Base-by-base conservation (phyloP, 2,113 vertebrate genomes). In the Gila orcuttii region DNA sequence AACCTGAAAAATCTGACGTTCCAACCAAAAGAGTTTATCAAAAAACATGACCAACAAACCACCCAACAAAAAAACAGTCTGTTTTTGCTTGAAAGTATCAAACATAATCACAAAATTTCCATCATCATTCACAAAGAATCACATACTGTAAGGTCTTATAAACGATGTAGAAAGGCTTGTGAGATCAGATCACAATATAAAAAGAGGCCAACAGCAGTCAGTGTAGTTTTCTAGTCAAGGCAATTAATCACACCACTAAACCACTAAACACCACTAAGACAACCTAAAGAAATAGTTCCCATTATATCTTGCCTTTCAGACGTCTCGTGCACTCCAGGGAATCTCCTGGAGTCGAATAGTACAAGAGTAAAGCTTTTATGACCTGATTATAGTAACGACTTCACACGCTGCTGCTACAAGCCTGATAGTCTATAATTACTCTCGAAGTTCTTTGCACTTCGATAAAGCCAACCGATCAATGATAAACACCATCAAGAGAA, bases 401-500 rank as follows among this genome's bases (percentile, higher is more conserved):
- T 77, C 47, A 55, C 19, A 36, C 12, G 0, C n/a, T 15, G 31
- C 21, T 17, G 36, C 13, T 10, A 36, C 69, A 39, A 73, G 69
- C 33, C 19, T n/a, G 23, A 74, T 10, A 74, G 71, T 21, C 6
- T 79, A 23, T 25, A 39, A 79, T 80, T 79, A n/a, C 57, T 79
- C 36, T 62, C 12, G 39, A 79, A 42, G 11, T 39, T 36, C 50
- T 6, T 25, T 6, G 2, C 75, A 55, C 52, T 79, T 59, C 13
- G 19, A 59, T n/a, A 36, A 59, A 79, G 31, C 23, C 76, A 59
- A n/a, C 3, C 13, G n/a, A 25, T 25, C 9, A 42, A 33, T 2
- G 77, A 79, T 11, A 55, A 39, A 79, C 59, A 42, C 33, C 23
- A 33, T 62, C 12, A 39, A 42, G 21, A 39, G 19, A 79, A 45